Base-by-base conservation (phyloP, 2,888 invertebrate species). In the Azorinus chamasolen region DNA sequence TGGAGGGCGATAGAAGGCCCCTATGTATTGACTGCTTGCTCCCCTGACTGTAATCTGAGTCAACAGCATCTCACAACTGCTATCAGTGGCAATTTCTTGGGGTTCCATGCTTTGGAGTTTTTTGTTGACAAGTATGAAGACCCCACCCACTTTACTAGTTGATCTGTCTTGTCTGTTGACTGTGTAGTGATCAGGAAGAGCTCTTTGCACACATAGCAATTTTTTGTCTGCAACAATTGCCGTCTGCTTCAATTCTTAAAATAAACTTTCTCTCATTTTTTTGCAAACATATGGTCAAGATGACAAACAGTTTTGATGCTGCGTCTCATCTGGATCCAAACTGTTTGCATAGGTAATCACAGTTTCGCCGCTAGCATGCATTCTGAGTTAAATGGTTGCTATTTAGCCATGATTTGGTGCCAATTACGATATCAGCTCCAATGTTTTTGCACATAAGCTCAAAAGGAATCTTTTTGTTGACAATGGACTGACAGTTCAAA, bases 71-170 rank as follows among this genome's bases (percentile, higher is more conserved):
- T 27, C 50, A 59, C 46, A 51, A 22, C 62, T 39, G 37, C 22
- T 53, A 43, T 20, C 43, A 62, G 55, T 25, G 3, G 3, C 20
- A 4, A 51, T 6, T 20, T 48, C 53, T 22, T 63, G 39, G 2
- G 63, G 63, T 24, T 45, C 61, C 14, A 4, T 5, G 27, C 32
- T 43, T n/a, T 54, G 50, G 20, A 55, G 39, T 20, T 32, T 62
- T 14, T 70, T 61, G 48, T 61, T 48, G 37, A 61, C 61, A n/a
- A 61, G 32, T 25, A 61, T 61, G 32, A 61, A 61, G 20, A 48
- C 48, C 27, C 25, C 48, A 20, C 48, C 37, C 25, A 6, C 59
- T 45, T 59, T 24, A 18, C 6, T 20, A 18, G 48, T 41, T 51
- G 10, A 8, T 37, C 39, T 12, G 20, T 51, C 51, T 24, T 24